phyloP scores from a whole-genome alignment of 2,113 vertebrate genomes.

The Microcebus jonahi region DNA sequence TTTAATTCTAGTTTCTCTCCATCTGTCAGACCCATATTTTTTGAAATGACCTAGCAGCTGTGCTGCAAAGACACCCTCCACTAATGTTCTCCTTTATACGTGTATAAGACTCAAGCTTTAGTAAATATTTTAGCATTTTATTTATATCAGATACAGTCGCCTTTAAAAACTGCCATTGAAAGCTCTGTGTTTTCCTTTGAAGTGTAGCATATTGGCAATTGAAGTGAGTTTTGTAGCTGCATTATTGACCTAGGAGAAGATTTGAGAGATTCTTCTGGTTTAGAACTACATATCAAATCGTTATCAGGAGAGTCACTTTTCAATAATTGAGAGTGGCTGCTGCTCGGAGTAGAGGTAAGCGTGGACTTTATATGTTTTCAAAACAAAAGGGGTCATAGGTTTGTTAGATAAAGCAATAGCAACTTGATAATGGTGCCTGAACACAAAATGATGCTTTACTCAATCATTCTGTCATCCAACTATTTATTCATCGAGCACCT shows the following conservation, averaged over 20 bases:
- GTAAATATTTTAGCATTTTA: conserved; percentile 74
- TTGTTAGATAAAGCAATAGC: background rate
- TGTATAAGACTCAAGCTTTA: background rate
- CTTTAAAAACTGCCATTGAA: conserved; percentile 32
- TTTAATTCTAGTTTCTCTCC: conserved; percentile 76
- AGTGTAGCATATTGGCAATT: background rate
- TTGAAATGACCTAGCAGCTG: conserved; percentile 62
- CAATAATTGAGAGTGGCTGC: background rate
- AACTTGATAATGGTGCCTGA: background rate
- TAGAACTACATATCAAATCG: background rate
- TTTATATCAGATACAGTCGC: conserved; percentile 41
- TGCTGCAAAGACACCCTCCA: conserved; percentile 47
- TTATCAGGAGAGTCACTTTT: background rate
- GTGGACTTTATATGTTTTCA: background rate
- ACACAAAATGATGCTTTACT: background rate
- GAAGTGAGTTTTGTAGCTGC: background rate
- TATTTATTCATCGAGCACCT: background rate
- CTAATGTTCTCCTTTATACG: conserved; percentile 22
- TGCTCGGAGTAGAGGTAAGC: background rate
- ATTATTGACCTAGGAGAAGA: background rate
- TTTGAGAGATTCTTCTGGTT: background rate
- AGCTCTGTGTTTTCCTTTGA: background rate
- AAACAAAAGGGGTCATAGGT: background rate
- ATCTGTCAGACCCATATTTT: conserved; percentile 77
- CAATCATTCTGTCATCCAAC: background rate